These are phyloP conservation scores for Onychorhynchus coronatus DNA, from an alignment of 2,113 vertebrate genomes.

Conservation along the genomic window DNA sequence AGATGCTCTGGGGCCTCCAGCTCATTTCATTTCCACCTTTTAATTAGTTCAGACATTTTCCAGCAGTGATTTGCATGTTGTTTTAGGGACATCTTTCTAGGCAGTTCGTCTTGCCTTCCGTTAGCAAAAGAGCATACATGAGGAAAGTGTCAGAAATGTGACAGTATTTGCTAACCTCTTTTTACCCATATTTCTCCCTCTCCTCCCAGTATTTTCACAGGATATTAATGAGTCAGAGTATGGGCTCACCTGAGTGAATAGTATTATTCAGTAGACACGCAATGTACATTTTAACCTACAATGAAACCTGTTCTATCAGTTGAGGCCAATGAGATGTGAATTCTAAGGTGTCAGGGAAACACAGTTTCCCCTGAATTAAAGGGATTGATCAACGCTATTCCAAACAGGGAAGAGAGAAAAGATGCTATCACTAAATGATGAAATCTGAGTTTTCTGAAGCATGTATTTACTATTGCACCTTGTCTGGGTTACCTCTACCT, in stretches of 20 bases:
- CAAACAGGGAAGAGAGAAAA: neutral
- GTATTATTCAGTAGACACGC: neutral
- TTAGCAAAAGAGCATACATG: neutral
- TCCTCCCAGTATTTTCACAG: neutral
- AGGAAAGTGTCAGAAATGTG: slow-evolving; percentile 20
- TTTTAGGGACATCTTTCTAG: neutral
- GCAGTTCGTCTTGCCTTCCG: neutral
- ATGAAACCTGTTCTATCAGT: neutral
- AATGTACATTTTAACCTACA: neutral
- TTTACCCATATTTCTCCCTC: neutral
- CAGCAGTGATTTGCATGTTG: neutral
- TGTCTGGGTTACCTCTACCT: neutral
- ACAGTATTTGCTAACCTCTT: neutral
- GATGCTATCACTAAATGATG: neutral
- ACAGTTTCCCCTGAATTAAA: neutral
- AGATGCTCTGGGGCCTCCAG: neutral
- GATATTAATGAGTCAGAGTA: neutral
- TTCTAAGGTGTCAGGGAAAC: neutral
- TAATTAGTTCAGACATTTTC: slow-evolving; percentile 17
- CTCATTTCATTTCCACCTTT: neutral
- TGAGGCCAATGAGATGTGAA: neutral
- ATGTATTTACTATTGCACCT: neutral
- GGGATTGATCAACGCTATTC: neutral
- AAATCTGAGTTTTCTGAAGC: neutral
- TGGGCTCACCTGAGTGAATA: neutral